These are phyloP conservation scores for Nomada lathburiana DNA, from an alignment of 2,888 invertebrate genomes.

Conservation along the genomic window DNA sequence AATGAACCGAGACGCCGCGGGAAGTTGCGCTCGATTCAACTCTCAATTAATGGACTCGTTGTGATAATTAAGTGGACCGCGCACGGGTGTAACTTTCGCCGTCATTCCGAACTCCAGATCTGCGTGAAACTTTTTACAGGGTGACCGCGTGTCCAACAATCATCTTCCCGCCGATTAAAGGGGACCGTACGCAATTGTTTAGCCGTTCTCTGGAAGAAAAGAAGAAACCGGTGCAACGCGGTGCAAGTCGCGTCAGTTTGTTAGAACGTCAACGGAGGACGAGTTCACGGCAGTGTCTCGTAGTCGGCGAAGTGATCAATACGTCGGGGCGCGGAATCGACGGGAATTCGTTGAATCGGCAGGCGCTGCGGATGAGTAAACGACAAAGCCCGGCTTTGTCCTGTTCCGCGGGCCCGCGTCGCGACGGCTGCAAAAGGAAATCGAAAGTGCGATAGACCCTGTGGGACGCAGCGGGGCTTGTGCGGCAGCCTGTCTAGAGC, in stretches of 20 bases:
- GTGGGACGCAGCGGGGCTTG: conserved; percentile 8
- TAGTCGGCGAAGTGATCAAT: conserved; percentile 24
- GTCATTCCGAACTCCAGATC: neutral
- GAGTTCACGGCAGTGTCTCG: neutral
- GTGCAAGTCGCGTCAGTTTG: neutral
- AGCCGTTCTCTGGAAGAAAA: neutral
- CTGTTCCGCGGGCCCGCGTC: conserved; percentile 1
- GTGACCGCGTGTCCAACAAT: neutral
- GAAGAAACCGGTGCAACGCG: too few relatives aligned
- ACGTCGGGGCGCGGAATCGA: conserved; percentile 32
- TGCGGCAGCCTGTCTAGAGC: conserved; percentile 21
- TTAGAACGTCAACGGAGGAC: neutral
- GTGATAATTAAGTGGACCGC: conserved; percentile 38
- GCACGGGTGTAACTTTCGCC: conserved; percentile 35
- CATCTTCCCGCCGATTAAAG: neutral
- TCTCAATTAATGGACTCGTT: conserved; percentile 62
- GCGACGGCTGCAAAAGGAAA: conserved; percentile 38
- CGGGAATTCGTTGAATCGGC: conserved; percentile 50
- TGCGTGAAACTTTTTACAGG: conserved; percentile 10
- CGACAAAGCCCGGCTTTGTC: conserved; percentile 49
- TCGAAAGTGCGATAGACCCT: conserved; percentile 52
- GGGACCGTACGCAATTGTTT: neutral
- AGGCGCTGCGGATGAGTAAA: conserved; percentile 39
- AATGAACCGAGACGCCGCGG: conserved; percentile 30
- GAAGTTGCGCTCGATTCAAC: conserved; percentile 57